A percentile compares a stretch with the other conserved stretches of the same genome.
These are phyloP conservation scores for Peromyscus californicus DNA, from an alignment of 2,113 vertebrate genomes.

Conservation along the genomic window DNA sequence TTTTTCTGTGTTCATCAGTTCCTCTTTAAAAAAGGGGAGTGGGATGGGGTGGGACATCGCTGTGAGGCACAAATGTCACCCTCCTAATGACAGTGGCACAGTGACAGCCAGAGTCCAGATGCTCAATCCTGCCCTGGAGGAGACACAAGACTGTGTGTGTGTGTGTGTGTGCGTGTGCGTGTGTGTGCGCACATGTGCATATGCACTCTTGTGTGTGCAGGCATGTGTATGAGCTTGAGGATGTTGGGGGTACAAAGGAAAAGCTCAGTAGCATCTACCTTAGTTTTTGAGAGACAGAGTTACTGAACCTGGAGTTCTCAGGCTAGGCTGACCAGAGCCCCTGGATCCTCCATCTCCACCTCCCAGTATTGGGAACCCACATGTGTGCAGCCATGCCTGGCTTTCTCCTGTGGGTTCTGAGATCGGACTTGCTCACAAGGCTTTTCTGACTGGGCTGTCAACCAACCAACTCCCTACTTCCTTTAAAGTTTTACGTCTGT, in stretches of 20 bases:
- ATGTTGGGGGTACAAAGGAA: neutral
- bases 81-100: neutral
- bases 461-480: neutral
- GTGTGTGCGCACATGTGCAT: too few species aligned
- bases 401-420: neutral
- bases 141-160: neutral
- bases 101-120: neutral
- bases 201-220: neutral
- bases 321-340: neutral
- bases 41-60: neutral
- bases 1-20: slow-evolving; percentile 12
- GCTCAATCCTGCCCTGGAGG: too few species aligned
- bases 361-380: neutral
- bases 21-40: neutral
- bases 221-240: neutral
- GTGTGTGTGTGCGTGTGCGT: neutral
- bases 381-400: neutral
- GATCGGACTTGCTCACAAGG: neutral
- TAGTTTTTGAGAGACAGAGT: neutral
- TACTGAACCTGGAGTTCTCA: neutral
- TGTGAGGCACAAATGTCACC: neutral
- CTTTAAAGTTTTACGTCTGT: neutral
- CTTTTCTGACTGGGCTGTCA: neutral
- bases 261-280: neutral
- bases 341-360: neutral